Percentiles rank a stretch among this genome's conserved stretches.
phyloP scores from a whole-genome alignment of 2,797 vertebrate genomes.

The Echiichthys vipera region DNA sequence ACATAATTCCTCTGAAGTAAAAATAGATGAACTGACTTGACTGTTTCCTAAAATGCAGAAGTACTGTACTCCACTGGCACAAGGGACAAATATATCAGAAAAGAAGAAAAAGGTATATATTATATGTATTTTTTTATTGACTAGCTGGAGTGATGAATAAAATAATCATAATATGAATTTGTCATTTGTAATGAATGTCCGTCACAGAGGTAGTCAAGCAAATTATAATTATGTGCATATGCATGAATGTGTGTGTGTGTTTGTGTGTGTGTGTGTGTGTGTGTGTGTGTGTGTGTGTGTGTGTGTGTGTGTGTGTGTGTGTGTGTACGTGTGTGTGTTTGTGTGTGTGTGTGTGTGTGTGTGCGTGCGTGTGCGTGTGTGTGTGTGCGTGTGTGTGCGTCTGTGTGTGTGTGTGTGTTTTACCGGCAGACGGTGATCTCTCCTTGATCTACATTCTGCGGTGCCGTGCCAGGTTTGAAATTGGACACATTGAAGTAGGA shows the following conservation, averaged over 20 bases:
- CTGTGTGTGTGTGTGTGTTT: neutral
- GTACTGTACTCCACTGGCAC: neutral
- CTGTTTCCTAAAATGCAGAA: constrained; percentile 6
- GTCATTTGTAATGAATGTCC: neutral
- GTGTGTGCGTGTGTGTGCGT: neutral
- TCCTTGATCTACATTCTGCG: constrained; percentile 79
- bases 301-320: too few relatives aligned
- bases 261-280: too few relatives aligned
- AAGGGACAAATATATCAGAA: neutral
- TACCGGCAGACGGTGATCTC: constrained; percentile 93
- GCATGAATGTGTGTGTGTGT: too few relatives aligned
- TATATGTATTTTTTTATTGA: neutral
- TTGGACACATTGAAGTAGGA: constrained; percentile 97
- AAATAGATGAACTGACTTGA: constrained; percentile 18
- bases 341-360: too few relatives aligned
- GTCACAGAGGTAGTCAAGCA: neutral
- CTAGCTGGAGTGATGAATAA: neutral
- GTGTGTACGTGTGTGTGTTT: too few relatives aligned
- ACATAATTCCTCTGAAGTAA: constrained; percentile 10
- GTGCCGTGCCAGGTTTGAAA: constrained; percentile 90
- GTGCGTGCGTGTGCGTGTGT: neutral
- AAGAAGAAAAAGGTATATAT: neutral
- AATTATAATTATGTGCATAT: too few relatives aligned
- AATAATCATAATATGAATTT: neutral
- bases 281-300: too few relatives aligned